A percentile compares a stretch with the other conserved stretches of the same genome.
These are phyloP conservation scores for Narcine bancroftii DNA, from an alignment of 2,113 vertebrate genomes.

Conservation along the genomic window DNA sequence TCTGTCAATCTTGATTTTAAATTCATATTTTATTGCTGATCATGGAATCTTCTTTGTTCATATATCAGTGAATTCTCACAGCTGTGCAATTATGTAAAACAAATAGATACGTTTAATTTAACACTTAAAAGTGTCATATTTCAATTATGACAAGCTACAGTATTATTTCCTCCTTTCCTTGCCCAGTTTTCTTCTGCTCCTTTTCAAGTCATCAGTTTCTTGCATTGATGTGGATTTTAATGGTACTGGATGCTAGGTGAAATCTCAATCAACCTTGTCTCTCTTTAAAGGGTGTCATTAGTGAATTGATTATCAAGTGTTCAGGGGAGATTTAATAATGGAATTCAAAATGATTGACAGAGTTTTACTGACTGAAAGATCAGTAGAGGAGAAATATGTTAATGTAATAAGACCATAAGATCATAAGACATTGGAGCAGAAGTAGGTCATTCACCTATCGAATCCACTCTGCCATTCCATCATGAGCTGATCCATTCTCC, in stretches of 20 bases:
- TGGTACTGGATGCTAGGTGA: not conserved
- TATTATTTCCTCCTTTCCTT: not conserved
- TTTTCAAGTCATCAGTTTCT: not conserved
- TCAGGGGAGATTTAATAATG: not conserved
- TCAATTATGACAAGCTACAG: not conserved
- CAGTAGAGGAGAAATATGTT: not conserved
- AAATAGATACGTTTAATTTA: not conserved
- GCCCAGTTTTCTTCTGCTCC: not conserved
- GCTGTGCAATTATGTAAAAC: constrained; percentile 18
- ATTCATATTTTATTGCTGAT: not conserved
- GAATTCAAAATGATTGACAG: not conserved
- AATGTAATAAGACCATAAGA: no score
- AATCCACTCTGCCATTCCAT: no score
- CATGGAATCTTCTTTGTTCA: constrained; percentile 6
- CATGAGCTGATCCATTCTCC: no score
- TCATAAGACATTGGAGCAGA: no score
- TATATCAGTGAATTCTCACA: constrained; percentile 2
- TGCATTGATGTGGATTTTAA: not conserved
- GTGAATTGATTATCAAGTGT: not conserved
- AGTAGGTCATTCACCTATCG: no score
- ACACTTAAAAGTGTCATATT: not conserved
- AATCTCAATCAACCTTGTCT: not conserved
- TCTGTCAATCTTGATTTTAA: not conserved
- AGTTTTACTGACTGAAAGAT: not conserved
- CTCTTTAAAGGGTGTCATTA: not conserved